Base-by-base conservation (phyloP, 2,797 vertebrate genomes). In the Zenarchopterus dispar region DNA sequence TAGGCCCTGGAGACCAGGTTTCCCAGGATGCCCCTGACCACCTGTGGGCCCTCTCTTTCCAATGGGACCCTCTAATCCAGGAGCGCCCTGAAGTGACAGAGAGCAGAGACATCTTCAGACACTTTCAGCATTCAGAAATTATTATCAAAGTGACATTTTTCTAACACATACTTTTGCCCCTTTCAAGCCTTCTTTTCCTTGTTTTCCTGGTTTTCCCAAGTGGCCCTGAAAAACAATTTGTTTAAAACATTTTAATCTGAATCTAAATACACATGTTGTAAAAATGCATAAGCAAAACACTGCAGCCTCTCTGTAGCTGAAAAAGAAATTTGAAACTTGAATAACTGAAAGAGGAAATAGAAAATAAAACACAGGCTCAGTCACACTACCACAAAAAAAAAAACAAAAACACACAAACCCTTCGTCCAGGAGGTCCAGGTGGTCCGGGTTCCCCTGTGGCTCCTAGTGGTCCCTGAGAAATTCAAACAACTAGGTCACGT, bases 21-120 rank as follows among this genome's bases (percentile, higher is more conserved):
- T 99, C 55, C 98, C 98, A 18, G 95, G 92, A 43, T 94, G 88
- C 55, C 98, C 98, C 59, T 99, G 98, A 18, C 93, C 93, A 33
- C 98, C 98, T 0, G 97, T 94, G 0, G 96, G 98, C 8, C 97
- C 98, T 0, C 91, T 95, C 89, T 98, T 98, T 47, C 98, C 98
- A 53, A 95, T 78, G 62, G 95, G 93, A 36, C 98, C 98, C 88
- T 98, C 97, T 58, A 95, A 85, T 57, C 97, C 98, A 0, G 89
- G 73, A 78, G 96, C 93, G 39, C 97, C 97, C 97, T 98, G 75
- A 74, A 67, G 59, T 7, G 26, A 70, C 1, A 57, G 16, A 67
- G 13, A 78, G 16, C 6, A 42, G 19, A 1, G 44, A 43, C 33
- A 70, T 16, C 5, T 17, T 71, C 33, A 57, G 51, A 46, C 6